These are phyloP conservation scores for Pseudomyrmex dendroicus DNA, from an alignment of 1,140 invertebrate species.

Conservation along the genomic window DNA sequence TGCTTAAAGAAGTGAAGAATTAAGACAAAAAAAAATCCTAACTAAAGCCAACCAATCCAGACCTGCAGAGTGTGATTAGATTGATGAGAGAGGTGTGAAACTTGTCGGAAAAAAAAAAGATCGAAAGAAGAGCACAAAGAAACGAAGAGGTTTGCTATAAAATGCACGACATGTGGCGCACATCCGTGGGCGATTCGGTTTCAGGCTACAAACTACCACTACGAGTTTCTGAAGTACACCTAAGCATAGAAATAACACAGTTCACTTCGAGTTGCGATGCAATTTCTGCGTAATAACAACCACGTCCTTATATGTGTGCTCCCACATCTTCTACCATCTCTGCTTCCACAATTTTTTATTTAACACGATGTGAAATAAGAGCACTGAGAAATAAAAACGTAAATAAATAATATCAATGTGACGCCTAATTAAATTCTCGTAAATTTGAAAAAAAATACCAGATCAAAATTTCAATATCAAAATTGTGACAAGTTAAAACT, in stretches of 20 bases:
- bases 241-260: slow-evolving; percentile 28
- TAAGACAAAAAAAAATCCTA: background rate
- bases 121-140: slow-evolving; percentile 61
- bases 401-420: background rate
- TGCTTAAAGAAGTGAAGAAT: too few species aligned
- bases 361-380: too few species aligned
- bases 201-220: slow-evolving; percentile 39
- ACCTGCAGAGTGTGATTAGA: background rate
- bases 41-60: too few species aligned
- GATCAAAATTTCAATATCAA: background rate
- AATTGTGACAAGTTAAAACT: background rate
- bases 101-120: slow-evolving; percentile 35
- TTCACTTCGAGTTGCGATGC: background rate
- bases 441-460: background rate
- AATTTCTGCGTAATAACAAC: slow-evolving; percentile 19
- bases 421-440: background rate
- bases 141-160: slow-evolving; percentile 61
- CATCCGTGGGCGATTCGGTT: slow-evolving; percentile 67
- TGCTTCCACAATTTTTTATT: too few species aligned
- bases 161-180: slow-evolving; percentile 79
- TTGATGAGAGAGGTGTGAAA: slow-evolving; percentile 10
- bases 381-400: background rate
- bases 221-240: slow-evolving; percentile 58
- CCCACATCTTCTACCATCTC: background rate
- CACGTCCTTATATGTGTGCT: background rate